These are phyloP conservation scores for Lates calcarifer DNA, from an alignment of 2,113 vertebrate genomes.

Conservation along the genomic window DNA sequence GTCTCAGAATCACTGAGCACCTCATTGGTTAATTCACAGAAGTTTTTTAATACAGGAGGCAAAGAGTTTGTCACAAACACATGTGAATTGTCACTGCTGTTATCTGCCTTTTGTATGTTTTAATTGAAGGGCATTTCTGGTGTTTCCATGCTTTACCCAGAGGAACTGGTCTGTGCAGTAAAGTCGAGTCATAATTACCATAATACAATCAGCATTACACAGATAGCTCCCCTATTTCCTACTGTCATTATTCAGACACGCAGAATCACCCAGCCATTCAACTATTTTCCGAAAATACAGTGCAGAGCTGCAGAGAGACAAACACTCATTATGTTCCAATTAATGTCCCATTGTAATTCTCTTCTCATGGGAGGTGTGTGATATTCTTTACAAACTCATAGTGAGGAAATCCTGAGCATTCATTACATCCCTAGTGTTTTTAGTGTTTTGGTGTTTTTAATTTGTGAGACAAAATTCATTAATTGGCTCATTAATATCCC, in stretches of 20 bases:
- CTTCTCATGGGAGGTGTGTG: conserved; percentile 65
- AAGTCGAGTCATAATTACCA: conserved; percentile 68
- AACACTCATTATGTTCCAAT: conserved; percentile 79
- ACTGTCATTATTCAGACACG: conserved; percentile 55
- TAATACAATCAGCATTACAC: conserved; percentile 69
- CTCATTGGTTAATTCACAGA: conserved; percentile 57
- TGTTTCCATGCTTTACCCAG: conserved; percentile 41
- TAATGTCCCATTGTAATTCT: conserved; percentile 76
- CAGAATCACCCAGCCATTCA: conserved; percentile 70
- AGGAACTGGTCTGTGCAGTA: conserved; percentile 53
- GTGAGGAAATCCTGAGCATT: conserved; percentile 66
- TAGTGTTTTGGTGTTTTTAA: conserved; percentile 61
- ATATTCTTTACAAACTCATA: conserved; percentile 58
- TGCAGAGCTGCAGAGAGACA: conserved; percentile 58
- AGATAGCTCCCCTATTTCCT: conserved; percentile 71
- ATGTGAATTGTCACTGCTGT: not conserved
- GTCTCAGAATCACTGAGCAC: conserved; percentile 37
- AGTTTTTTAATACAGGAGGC: conserved; percentile 46
- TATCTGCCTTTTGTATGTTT: conserved; percentile 50
- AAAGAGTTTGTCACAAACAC: conserved; percentile 21
- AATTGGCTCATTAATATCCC: conserved; percentile 69
- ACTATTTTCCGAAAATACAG: conserved; percentile 59
- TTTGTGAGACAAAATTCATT: conserved; percentile 67
- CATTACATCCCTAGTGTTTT: conserved; percentile 69
- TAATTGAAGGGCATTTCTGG: conserved; percentile 49